Base-by-base conservation (phyloP, 37 sponge, comb jelly and placozoan species). In the Cliona cf. orientalis region DNA sequence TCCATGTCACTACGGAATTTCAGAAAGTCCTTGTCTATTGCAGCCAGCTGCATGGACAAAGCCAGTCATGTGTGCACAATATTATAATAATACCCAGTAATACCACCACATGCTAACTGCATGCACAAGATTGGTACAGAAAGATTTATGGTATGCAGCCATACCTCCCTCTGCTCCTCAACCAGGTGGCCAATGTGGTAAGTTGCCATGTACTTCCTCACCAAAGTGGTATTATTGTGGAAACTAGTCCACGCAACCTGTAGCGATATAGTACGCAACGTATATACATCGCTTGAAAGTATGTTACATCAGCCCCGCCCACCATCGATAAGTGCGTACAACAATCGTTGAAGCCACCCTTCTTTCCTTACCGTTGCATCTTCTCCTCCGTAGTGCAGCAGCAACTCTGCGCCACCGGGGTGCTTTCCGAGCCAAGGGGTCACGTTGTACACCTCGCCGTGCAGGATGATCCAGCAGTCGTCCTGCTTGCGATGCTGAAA, bases 381-480 rank as follows among this genome's bases (percentile, higher is more conserved):
- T 53, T 93, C 71, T 1, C 94, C 94, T 4, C 73, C 94, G 67
- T 93, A 89, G 87, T 93, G 90, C 74, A 70, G 43, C 34, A 93
- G 39, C 0, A 93, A 36, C 64, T 72, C 59, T 1, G 62, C 71
- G 0, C 94, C 94, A 0, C 94, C 94, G 0, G 94, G 94, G 61
- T 93, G 94, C 62, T 58, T 69, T 12, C 33, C 28, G 55, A 85
- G 86, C 94, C 94, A 93, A 23, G 66, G 28, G 19, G 90, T 93
- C 29, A 93, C 87, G 78, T 93, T 65, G 81, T 89, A 93, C 28
- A 93, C 94, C 5, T 85, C 75, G 22, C 94, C 86, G 40, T 89
- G 70, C 2, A 93, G 46, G 3, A 89, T 62, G 35, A 93, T 82
- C 94, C 94, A 93, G 25, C 71, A 76, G 58, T 88, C 89, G 19